phyloP scores from a whole-genome alignment of 2,888 invertebrate species.

The Drosophila colorata region DNA sequence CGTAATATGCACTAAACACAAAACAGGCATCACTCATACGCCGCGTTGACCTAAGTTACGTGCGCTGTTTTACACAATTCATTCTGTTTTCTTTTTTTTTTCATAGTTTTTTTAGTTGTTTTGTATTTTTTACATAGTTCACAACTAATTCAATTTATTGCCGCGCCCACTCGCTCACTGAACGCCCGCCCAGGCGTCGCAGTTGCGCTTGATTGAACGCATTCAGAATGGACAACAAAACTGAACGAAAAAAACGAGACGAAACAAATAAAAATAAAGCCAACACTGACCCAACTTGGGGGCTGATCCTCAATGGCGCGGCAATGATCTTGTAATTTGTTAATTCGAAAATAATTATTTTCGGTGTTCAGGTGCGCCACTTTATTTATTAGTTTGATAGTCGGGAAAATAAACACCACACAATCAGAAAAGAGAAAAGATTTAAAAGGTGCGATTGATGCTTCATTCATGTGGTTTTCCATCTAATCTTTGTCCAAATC shows the following conservation, averaged over 20 bases:
- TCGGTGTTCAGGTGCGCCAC: conserved; percentile 25
- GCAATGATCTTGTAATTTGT: conserved; percentile 79
- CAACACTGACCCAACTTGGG: conserved; percentile 31
- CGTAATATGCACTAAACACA: conserved; percentile 45
- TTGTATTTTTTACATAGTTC: conserved; percentile 18
- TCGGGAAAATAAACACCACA: conserved; percentile 61
- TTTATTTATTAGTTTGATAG: conserved; percentile 65
- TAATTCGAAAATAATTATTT: conserved; percentile 76
- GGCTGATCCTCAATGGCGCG: conserved; percentile 54
- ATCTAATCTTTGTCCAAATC: conserved; percentile 1
- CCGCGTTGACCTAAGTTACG: conserved; percentile 16
- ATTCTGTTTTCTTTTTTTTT: conserved; percentile 2
- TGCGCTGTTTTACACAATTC: not conserved
- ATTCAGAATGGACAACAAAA: conserved; percentile 31
- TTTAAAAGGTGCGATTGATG: conserved; percentile 34
- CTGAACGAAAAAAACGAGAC: conserved; percentile 1
- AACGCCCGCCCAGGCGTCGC: conserved; percentile 19
- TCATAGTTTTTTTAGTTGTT: not conserved
- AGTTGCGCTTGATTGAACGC: conserved; percentile 73
- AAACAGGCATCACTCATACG: conserved; percentile 61
- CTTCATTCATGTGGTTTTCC: not conserved
- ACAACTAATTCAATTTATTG: conserved; percentile 46
- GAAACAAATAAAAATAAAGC: conserved; percentile 9
- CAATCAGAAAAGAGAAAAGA: conserved; percentile 11
- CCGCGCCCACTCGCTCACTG: conserved; percentile 33